Base-by-base conservation (phyloP, 2,797 vertebrate genomes). In the Phrynocephalus forsythii region DNA sequence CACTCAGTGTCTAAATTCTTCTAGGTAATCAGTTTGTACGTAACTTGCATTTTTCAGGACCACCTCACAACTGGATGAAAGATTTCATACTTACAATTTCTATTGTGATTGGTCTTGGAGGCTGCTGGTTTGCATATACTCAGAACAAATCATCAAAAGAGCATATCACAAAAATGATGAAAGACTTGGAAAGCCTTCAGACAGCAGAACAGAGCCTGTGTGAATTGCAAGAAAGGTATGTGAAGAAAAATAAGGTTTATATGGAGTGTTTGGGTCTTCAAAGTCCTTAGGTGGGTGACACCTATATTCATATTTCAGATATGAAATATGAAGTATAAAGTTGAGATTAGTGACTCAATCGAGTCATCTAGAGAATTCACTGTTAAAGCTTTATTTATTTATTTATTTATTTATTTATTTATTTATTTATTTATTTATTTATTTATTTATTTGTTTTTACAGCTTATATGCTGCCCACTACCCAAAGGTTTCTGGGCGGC, bases 91-190 rank as follows among this genome's bases (percentile, higher is more conserved):
- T 99, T 91, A 98, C 98, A 92, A 95, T 99, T 93, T 99, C 99
- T 94, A 99, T 99, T 91, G 97, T 99, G 93, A 99, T 99, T 76
- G 99, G 99, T 1, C 97, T 99, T 67, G 98, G 98, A 6, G 99
- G 99, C 92, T 99, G 99, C 97, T 99, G 99, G 99, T 99, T 99
- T 94, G 99, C 99, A 22, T 99, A 99, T 67, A 97, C 98, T 22
- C 99, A 99, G 95, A 99, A 99, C 97, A 99, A 98, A 94, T 98
- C 98, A 82, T 99, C 99, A 84, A 98, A 98, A 96, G 98, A 99
- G 92, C 99, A 99, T 95, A 97, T 99, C 93, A 97, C 97, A 88
- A 98, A 98, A 96, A 99, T 99, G 99, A 99, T 99, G 98, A 99
- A 97, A 96, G 99, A 99, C 84, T 96, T 99, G 95, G 99, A 99